A percentile compares a stretch with the other conserved stretches of the same genome.
These are phyloP conservation scores for Phalacrocorax pelagicus DNA, from an alignment of 2,113 vertebrate species.

Conservation along the genomic window DNA sequence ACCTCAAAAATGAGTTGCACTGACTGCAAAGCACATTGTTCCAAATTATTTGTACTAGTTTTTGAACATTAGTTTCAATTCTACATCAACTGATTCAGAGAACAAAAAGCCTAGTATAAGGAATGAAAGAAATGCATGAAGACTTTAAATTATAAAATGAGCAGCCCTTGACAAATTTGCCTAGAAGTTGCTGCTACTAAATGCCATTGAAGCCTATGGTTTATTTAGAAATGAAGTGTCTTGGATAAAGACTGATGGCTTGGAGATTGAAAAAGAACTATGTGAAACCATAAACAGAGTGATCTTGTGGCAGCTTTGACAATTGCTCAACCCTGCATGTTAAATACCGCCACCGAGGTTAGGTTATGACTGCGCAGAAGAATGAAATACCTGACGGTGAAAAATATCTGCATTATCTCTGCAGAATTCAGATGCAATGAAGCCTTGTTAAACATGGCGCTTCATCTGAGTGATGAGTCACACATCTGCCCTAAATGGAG, in stretches of 20 bases:
- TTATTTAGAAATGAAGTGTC: neutral
- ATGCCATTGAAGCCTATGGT: neutral
- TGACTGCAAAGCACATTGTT: neutral
- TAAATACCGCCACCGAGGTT: neutral
- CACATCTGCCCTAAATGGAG: neutral
- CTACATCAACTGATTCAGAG: neutral
- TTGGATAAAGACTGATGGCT: neutral
- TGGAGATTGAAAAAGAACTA: neutral
- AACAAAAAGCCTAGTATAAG: neutral
- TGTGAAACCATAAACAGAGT: neutral
- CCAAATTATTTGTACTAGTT: neutral
- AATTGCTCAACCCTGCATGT: neutral
- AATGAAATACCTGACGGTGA: neutral
- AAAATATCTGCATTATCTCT: neutral
- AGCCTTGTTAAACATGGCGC: neutral
- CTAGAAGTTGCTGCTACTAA: neutral
- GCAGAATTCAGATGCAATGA: neutral
- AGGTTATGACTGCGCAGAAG: neutral
- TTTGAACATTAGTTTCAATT: neutral
- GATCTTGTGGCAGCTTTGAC: neutral
- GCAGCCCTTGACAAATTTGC: neutral
- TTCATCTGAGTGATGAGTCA: neutral
- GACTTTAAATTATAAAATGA: neutral
- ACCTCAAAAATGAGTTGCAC: neutral
- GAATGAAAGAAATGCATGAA: neutral